A percentile compares a stretch with the other conserved stretches of the same genome.
Evolutionary conservation across 2,888 invertebrate genomes (phyloP).

Genomic region (Frankliniella fusca): DNA sequence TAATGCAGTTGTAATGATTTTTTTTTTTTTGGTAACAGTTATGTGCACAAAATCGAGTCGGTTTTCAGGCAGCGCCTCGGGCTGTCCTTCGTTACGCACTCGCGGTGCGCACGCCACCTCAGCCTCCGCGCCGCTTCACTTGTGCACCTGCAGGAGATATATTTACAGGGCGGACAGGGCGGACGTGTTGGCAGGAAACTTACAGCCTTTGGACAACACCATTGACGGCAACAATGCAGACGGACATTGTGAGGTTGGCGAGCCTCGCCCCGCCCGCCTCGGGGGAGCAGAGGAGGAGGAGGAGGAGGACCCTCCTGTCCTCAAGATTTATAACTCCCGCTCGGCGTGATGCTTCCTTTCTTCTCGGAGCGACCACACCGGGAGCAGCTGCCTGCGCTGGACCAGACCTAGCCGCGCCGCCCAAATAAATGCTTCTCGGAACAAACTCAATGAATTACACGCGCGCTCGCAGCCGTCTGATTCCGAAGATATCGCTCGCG

Average conservation of each 20-base stretch:
- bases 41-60: too few species aligned
- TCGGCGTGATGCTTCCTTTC: slow-evolving; percentile 4
- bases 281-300: neutral
- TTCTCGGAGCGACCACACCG: neutral
- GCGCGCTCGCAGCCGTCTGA: neutral
- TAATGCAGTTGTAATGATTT: too few species aligned
- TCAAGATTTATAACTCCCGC: neutral
- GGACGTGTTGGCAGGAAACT: neutral
- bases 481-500: too few species aligned
- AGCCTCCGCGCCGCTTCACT: neutral
- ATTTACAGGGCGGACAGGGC: neutral
- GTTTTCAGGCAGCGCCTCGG: too few species aligned
- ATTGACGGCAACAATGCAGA: neutral
- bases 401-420: neutral
- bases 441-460: slow-evolving; percentile 25
- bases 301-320: neutral
- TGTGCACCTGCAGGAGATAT: too few species aligned
- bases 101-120: neutral
- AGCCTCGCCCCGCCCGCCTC: neutral
- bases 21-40: too few species aligned
- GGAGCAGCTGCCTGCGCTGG: neutral
- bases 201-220: neutral
- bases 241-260: neutral
- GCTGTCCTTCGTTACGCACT: neutral
- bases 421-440: slow-evolving; percentile 21